Evolutionary conservation across 2,113 vertebrate species (phyloP), one percentile per base, ranked within the genome.

Genomic region (Amblyopsis rosae): DNA sequence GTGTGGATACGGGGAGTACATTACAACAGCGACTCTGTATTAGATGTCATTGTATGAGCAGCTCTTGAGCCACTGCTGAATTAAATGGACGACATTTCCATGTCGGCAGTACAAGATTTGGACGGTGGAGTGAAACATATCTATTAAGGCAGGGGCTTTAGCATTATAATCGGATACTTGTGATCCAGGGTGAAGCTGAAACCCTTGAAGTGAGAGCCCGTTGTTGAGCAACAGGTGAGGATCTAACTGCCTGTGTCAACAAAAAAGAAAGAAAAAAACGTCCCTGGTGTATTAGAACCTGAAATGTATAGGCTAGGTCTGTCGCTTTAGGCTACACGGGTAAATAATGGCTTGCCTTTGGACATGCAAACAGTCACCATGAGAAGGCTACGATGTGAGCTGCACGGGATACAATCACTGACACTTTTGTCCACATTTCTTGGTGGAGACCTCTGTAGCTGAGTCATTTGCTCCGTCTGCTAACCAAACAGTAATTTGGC

Each of bases 191-290:
- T 65, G 58, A 81, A 72, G 67, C 65, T 62, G 47, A 41, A 58
- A 72, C 65, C 59, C 54, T 73, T 81, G 77, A 84, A 74, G 66
- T 65, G 33, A 64, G 48, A 81, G 51, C n/a, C 51, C 26, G 19
- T 50, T 17, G 26, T 17, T 19, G 17, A 78, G 45, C 57, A 16
- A 26, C 7, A 59, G 59, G 53, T 70, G 60, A 59, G 70, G 72
- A 54, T 73, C 49, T 48, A 72, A 78, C 76, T 53, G 53, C 62
- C 51, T 69, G 46, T 71, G 70, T 62, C 56, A 53, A 58, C 58
- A 65, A 69, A 70, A 48, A 74, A 66, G 58, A 53, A 58, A 55
- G 65, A 69, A 70, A 48, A 74, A 66, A 61, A 46, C 54, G 54
- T 32, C 56, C 51, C 69, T 48, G 1, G 16, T 41, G 47, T 10